Percentiles rank a stretch among this genome's conserved stretches.
Conservation (phyloP, 2,888 invertebrate genomes). For the Halictus quadricinctus region DNA sequence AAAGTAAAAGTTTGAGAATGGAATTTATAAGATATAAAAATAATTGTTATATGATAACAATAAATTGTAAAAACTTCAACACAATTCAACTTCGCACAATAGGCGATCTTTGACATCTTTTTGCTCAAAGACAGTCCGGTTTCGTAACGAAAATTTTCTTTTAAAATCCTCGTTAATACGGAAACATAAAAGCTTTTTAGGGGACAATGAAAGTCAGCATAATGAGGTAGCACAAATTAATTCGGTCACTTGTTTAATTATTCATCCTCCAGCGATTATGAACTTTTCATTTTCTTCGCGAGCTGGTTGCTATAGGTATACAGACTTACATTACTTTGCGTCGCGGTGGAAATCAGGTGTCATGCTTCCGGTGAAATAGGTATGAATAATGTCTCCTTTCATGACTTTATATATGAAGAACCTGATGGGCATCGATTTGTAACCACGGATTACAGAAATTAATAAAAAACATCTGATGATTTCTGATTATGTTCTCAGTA, state of each 20-base stretch:
- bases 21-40: neutral
- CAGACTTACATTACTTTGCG: neutral
- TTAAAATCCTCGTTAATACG: neutral
- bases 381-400: neutral
- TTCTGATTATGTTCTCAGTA: too few relatives aligned
- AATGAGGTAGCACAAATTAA: conserved; percentile 11
- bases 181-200: neutral
- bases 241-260: conserved; percentile 9
- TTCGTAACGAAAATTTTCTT: neutral
- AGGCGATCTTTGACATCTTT: neutral
- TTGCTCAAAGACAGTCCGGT: neutral
- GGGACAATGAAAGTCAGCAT: conserved; percentile 11
- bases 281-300: neutral
- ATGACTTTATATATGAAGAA: too few relatives aligned
- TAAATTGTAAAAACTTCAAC: neutral
- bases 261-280: neutral
- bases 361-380: neutral
- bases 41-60: neutral
- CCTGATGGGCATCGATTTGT: too few relatives aligned
- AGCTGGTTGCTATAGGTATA: neutral
- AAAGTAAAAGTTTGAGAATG: too few relatives aligned
- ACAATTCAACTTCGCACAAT: too few relatives aligned
- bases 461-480: too few relatives aligned
- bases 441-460: too few relatives aligned
- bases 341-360: neutral